Evolutionary conservation across 2,797 vertebrate genomes (phyloP), one percentile per base, ranked within the genome.

Genomic region (Acanthornis magna): DNA sequence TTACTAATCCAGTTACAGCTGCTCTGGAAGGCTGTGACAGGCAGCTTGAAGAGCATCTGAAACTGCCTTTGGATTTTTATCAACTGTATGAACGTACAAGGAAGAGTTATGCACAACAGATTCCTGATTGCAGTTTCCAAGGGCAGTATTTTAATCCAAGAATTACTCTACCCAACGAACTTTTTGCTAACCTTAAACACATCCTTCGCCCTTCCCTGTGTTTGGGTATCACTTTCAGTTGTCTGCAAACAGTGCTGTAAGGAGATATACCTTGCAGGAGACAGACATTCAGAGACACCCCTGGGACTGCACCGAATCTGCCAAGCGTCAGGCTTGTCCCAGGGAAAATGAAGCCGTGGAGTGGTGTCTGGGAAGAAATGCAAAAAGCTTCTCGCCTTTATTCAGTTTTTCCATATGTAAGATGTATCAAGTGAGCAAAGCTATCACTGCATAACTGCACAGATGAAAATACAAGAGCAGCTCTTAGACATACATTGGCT

Each of bases 1-100:
- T 91, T 84, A 71, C 60, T 96, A 96, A 96, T 93, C 89, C 93
- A 85, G 63, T 87, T 91, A 90, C 94, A 96, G 95, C 89, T 96
- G 92, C 77, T 89, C 93, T 88, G 88, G 72, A 94, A 90, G 77
- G 83, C 88, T 88, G 77, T 74, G 58, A 78, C 63, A 89, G 51
- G 62, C 72, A 4, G 58, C 55, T 76, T 76, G 78, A 85, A 87
- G 53, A 81, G 88, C 70, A 91, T 91, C 74, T 93, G 82, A 96
- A 95, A 74, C 62, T 23, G 60, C 48, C 66, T 95, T 73, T 83
- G 85, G 95, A 89, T 76, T 91, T 95, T 91, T 91, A 83, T 79
- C 85, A 91, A 81, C 70, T 19, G 4, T 58, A 90, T 51, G 85
- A 91, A 88, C 77, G 91, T 89, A 94, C 45, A 92, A 93, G 88